phyloP scores from a whole-genome alignment of 1,140 invertebrate species.

The Solenopsis fugax region DNA sequence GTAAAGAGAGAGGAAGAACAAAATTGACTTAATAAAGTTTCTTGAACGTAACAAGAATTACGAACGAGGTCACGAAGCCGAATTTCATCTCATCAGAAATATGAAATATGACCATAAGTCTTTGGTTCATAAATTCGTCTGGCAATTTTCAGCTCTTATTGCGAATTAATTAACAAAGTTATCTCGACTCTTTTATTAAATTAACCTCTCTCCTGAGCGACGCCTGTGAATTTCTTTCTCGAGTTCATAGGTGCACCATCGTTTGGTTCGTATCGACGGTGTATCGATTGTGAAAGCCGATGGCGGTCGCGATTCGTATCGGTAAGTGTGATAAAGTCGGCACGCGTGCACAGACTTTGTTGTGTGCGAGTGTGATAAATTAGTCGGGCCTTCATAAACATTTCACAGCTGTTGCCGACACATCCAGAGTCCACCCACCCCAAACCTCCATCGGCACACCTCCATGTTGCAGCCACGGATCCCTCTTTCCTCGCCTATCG shows the following conservation, averaged over 20 bases:
- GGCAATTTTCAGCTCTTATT: not conserved
- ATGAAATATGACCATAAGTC: conserved; percentile 37
- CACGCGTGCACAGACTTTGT: conserved; percentile 49
- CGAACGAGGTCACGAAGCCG: not conserved
- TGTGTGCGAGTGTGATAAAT: conserved; percentile 83
- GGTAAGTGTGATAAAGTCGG: conserved; percentile 71
- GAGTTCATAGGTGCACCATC: conserved; percentile 39
- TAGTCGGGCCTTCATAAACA: conserved; percentile 86
- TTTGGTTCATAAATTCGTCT: conserved; percentile 25
- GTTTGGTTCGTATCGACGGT: conserved; percentile 49
- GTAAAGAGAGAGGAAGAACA: not conserved
- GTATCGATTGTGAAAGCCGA: conserved; percentile 71
- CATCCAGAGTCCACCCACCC: conserved; percentile 73
- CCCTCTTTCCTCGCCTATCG: conserved; percentile 40
- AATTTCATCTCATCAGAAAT: conserved; percentile 36
- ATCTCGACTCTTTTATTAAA: conserved; percentile 1
- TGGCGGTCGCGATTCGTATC: conserved; percentile 45
- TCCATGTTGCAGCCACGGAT: conserved; percentile 40
- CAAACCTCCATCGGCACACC: conserved; percentile 59
- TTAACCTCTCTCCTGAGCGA: not conserved
- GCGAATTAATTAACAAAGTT: conserved; percentile 37
- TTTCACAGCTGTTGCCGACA: conserved; percentile 85
- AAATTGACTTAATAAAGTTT: conserved; percentile 17
- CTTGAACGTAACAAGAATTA: not conserved
- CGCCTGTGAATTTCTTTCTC: conserved; percentile 22